Evolutionary conservation across 2,797 vertebrate genomes (phyloP).

Genomic region (Bovichtus diacanthus): DNA sequence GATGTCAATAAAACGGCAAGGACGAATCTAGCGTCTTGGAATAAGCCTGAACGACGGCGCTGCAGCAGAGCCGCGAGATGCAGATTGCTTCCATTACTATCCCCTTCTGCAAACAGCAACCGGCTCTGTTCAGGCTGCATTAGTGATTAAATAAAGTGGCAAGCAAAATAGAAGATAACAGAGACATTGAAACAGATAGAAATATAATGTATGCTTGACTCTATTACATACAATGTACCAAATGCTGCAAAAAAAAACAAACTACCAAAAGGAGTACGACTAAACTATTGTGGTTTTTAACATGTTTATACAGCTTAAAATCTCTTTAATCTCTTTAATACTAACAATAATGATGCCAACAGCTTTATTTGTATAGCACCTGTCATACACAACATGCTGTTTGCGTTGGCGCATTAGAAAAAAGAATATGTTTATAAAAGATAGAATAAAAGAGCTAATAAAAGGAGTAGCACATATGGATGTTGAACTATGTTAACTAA

Average conservation of each 20-base stretch:
- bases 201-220: conserved; percentile 6
- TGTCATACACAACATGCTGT: too few species aligned
- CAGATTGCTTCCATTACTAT: conserved; percentile 26
- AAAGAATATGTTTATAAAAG: too few species aligned
- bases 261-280: background rate
- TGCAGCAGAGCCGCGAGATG: conserved; percentile 21
- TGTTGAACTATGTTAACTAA: too few species aligned
- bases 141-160: conserved; percentile 6
- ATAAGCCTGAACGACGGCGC: conserved; percentile 3
- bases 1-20: conserved; percentile 41
- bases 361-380: too few species aligned
- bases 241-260: background rate
- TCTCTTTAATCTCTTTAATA: too few species aligned
- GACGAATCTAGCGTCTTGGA: conserved; percentile 26
- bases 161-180: conserved; percentile 1
- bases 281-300: background rate
- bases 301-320: background rate
- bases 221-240: background rate
- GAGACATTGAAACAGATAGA: conserved; percentile 12
- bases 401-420: too few species aligned
- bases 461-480: too few species aligned
- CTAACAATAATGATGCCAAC: too few species aligned
- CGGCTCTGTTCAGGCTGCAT: background rate
- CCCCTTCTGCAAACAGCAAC: conserved; percentile 19
- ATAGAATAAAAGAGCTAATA: too few species aligned